phyloP scores from a whole-genome alignment of 2,888 invertebrate species.

The Eupithecia dodoneata region DNA sequence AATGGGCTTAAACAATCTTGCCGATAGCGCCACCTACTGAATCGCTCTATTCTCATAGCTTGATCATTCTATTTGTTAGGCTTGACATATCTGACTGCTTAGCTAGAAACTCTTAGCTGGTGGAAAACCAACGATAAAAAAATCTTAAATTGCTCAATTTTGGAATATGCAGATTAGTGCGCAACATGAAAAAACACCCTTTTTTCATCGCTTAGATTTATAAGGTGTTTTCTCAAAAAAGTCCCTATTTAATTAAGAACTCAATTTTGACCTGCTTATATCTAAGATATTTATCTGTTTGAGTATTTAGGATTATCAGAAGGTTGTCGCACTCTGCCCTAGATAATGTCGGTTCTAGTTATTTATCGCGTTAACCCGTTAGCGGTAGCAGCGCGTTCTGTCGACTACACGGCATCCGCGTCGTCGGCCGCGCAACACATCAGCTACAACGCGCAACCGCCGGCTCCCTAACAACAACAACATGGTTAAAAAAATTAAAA shows the following conservation, averaged over 20 bases:
- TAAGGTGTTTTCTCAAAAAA: neutral
- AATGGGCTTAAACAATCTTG: neutral
- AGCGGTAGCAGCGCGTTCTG: conserved; percentile 34
- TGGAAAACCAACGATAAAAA: neutral
- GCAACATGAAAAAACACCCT: neutral
- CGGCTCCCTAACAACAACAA: conserved; percentile 72
- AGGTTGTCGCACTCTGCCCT: neutral
- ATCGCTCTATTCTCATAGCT: neutral
- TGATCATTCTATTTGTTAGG: neutral
- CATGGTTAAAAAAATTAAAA: conserved; percentile 21
- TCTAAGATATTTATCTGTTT: neutral
- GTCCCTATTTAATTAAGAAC: neutral
- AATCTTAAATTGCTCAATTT: neutral
- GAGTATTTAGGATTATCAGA: neutral
- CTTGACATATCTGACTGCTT: neutral
- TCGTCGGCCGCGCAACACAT: conserved; percentile 75
- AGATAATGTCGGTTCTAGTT: conserved; percentile 4
- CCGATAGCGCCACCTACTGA: neutral
- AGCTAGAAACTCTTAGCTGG: neutral
- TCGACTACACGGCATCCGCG: conserved; percentile 42
- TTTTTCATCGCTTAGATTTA: too few species aligned
- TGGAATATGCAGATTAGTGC: neutral
- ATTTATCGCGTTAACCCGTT: conserved; percentile 5
- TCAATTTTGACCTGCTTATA: neutral
- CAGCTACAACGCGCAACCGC: conserved; percentile 81